A percentile compares a stretch with the other conserved stretches of the same genome.
Evolutionary conservation across 2,113 vertebrate genomes (phyloP).

Genomic region (Neodontobutis hainanensis): DNA sequence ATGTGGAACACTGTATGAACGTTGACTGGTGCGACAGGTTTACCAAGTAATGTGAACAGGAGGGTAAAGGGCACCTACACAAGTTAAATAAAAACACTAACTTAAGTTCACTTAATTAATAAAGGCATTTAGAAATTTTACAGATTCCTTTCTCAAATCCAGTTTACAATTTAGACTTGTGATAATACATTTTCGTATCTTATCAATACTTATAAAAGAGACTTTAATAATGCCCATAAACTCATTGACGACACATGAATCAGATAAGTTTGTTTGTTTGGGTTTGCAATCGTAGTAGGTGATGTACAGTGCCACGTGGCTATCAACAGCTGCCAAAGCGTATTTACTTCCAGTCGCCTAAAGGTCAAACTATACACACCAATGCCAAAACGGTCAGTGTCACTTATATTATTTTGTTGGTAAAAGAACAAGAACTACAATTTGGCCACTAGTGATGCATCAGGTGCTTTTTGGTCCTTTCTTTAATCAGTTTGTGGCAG

Average conservation of each 20-base stretch:
- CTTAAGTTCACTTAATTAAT: constrained; percentile 3
- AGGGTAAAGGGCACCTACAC: neutral
- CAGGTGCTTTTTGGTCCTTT: constrained; percentile 3
- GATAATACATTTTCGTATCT: neutral
- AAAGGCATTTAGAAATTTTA: neutral
- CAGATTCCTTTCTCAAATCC: neutral
- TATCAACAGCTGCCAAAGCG: constrained; percentile 14
- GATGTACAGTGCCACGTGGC: constrained; percentile 3
- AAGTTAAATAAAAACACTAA: neutral
- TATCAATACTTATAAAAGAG: neutral
- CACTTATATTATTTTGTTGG: neutral
- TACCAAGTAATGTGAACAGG: neutral
- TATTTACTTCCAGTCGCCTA: neutral
- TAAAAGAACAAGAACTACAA: too few species aligned
- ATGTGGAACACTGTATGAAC: neutral
- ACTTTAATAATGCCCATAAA: neutral
- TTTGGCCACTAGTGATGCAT: neutral
- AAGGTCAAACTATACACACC: neutral
- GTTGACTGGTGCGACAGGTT: too few species aligned
- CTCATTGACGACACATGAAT: neutral
- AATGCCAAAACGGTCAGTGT: rapidly evolving
- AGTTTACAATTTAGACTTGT: neutral
- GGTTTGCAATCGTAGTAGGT: neutral
- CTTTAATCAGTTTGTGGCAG: constrained; percentile 15
- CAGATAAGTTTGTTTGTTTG: constrained; percentile 7